Percentiles rank a stretch among this genome's conserved stretches.
Evolutionary conservation across 2,113 vertebrate species (phyloP).

Genomic region (Pao palembangensis): DNA sequence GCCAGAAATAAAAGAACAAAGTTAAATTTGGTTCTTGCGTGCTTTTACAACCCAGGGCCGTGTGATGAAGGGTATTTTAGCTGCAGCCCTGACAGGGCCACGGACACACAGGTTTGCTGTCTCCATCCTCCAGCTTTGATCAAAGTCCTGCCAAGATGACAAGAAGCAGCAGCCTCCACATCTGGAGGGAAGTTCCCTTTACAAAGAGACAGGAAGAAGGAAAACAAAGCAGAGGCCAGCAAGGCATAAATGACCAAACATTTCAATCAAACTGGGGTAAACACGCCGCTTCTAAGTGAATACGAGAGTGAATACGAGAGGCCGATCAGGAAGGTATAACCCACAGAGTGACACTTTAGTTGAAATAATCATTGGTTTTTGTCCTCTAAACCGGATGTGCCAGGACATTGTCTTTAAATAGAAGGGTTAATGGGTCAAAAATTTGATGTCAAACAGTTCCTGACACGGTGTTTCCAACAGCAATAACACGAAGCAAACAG

Average conservation of each 20-base stretch:
- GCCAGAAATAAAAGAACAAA: background rate
- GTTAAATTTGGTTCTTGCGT: slow-evolving; percentile 2
- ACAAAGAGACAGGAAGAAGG: slow-evolving; percentile 63
- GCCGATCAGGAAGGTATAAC: slow-evolving; percentile 29
- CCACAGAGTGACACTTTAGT: slow-evolving; percentile 17
- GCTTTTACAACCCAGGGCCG: slow-evolving; percentile 9
- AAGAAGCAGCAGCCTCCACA: slow-evolving; percentile 42
- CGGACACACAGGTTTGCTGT: slow-evolving; percentile 38
- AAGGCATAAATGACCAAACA: slow-evolving; percentile 63
- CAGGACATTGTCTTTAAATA: slow-evolving; percentile 5
- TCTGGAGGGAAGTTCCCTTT: slow-evolving; percentile 62
- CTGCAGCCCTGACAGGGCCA: slow-evolving; percentile 49
- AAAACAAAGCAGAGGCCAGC: slow-evolving; percentile 37
- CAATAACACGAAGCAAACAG: background rate
- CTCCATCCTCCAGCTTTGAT: slow-evolving; percentile 54
- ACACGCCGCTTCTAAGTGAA: slow-evolving; percentile 35
- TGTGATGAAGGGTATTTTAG: slow-evolving; percentile 38
- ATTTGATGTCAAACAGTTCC: background rate
- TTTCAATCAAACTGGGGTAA: slow-evolving; percentile 50
- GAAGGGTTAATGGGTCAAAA: slow-evolving; percentile 8
- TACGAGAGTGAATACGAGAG: slow-evolving; percentile 15
- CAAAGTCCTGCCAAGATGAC: slow-evolving; percentile 42
- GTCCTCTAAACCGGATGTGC: slow-evolving; percentile 29
- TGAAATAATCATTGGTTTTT: slow-evolving; percentile 12
- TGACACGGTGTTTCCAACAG: background rate